Percentiles rank a stretch among this genome's conserved stretches.
Conservation (phyloP, 2,888 invertebrate genomes). For the Stenolophus ochropezus region DNA sequence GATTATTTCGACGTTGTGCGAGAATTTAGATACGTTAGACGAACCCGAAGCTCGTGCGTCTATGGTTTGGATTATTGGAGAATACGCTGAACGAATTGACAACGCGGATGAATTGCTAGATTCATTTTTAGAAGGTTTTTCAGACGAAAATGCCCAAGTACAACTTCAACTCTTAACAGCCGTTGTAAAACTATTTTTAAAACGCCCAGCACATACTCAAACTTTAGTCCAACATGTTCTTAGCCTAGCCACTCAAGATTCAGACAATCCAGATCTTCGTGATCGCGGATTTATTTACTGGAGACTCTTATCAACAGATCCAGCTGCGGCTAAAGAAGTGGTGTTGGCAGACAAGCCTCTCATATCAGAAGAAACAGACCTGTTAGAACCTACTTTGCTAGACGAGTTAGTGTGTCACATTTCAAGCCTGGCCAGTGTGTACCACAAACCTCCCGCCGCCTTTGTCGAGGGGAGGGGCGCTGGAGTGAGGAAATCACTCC, state of each 20-base stretch:
- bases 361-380: slow-evolving; percentile 99
- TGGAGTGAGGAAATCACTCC: slow-evolving; percentile 86
- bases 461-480: slow-evolving; percentile 92
- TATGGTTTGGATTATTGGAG: slow-evolving; percentile 97
- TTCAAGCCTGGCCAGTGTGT: slow-evolving; percentile 96
- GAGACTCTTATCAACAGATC: slow-evolving; percentile 98
- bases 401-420: slow-evolving; percentile 99
- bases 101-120: slow-evolving; percentile 99
- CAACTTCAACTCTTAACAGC: slow-evolving; percentile 98
- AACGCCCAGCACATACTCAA: slow-evolving; percentile 98
- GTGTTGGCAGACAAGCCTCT: slow-evolving; percentile 99
- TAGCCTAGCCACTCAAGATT: slow-evolving; percentile 91
- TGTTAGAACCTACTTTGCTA: slow-evolving; percentile 95
- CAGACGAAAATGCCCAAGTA: slow-evolving; percentile 96
- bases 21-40: slow-evolving; percentile 98
- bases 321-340: slow-evolving; percentile 99
- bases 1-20: slow-evolving; percentile 98
- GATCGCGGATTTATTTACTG: slow-evolving; percentile 99
- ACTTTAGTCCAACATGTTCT: slow-evolving; percentile 97
- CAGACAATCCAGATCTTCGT: slow-evolving; percentile 98
- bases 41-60: slow-evolving; percentile 99
- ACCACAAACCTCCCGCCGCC: slow-evolving; percentile 98
- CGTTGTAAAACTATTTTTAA: slow-evolving; percentile 98
- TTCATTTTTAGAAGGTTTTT: slow-evolving; percentile 98
- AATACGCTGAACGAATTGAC: slow-evolving; percentile 99